Evolutionary conservation across 2,113 vertebrate species (phyloP).

Genomic region (Rattus rattus): DNA sequence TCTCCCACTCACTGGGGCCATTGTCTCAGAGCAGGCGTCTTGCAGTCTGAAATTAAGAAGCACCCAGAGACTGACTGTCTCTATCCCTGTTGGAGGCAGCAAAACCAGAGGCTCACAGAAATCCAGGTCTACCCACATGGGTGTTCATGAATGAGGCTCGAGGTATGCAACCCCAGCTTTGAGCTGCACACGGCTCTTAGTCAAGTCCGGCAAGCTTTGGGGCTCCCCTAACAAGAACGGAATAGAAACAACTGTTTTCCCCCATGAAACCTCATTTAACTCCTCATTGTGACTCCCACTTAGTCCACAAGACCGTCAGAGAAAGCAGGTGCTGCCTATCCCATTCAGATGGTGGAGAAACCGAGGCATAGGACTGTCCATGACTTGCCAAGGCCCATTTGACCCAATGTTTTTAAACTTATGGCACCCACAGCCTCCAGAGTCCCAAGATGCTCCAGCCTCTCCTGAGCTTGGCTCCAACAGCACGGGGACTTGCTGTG

Average conservation of each 20-base stretch:
- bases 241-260: not conserved
- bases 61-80: not conserved
- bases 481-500: fast-evolving
- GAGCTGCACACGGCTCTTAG: not conserved
- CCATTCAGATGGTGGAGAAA: not conserved
- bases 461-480: not conserved
- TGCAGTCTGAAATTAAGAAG: not conserved
- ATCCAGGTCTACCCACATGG: not conserved
- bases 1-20: not conserved
- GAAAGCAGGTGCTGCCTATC: fast-evolving
- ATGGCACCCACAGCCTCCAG: not conserved
- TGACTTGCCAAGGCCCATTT: not conserved
- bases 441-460: not conserved
- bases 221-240: not conserved
- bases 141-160: not conserved
- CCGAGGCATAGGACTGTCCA: not conserved
- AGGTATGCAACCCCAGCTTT: not conserved
- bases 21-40: not conserved
- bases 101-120: not conserved
- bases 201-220: not conserved
- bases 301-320: not conserved
- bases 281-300: too few species aligned
- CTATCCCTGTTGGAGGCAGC: not conserved
- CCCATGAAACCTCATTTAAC: too few species aligned
- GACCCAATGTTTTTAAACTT: too few species aligned